Conservation (phyloP, 2,797 vertebrate species). For the Borostomias antarcticus region DNA sequence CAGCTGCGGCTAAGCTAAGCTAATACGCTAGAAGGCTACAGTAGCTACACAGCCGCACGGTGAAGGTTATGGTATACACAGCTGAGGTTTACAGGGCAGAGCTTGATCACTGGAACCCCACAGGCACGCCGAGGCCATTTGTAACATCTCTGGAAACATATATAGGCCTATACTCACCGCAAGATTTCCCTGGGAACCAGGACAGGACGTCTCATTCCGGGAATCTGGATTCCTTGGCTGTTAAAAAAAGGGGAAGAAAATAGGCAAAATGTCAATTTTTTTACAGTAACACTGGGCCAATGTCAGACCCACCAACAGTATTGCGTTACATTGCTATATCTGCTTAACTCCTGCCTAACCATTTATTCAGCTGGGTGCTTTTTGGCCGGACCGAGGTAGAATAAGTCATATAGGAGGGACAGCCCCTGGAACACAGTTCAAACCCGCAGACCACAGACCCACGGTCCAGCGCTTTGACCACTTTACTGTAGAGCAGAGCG, state of each 20-base stretch:
- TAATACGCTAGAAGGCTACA: neutral
- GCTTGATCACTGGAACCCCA: constrained; percentile 28
- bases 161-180: constrained; percentile 63
- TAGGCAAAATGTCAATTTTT: constrained; percentile 47
- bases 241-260: constrained; percentile 27
- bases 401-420: constrained; percentile 29
- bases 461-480: constrained; percentile 43
- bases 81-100: constrained; percentile 37
- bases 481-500: constrained; percentile 34
- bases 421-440: constrained; percentile 45
- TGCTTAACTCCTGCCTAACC: constrained; percentile 39
- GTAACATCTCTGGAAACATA: constrained; percentile 35
- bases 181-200: constrained; percentile 44
- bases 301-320: constrained; percentile 26
- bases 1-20: constrained; percentile 45
- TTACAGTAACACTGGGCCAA: constrained; percentile 15
- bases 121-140: constrained; percentile 36
- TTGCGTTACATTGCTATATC: constrained; percentile 35
- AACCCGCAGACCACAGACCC: constrained; percentile 48
- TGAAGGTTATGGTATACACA: constrained; percentile 25
- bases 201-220: constrained; percentile 46
- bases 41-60: constrained; percentile 19
- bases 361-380: constrained; percentile 52
- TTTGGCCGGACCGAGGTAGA: constrained; percentile 35
- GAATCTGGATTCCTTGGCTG: constrained; percentile 53